Evolutionary conservation across 2,113 vertebrate species (phyloP), one percentile per base, ranked within the genome.

Genomic region (Forbesichthys papilliferus): DNA sequence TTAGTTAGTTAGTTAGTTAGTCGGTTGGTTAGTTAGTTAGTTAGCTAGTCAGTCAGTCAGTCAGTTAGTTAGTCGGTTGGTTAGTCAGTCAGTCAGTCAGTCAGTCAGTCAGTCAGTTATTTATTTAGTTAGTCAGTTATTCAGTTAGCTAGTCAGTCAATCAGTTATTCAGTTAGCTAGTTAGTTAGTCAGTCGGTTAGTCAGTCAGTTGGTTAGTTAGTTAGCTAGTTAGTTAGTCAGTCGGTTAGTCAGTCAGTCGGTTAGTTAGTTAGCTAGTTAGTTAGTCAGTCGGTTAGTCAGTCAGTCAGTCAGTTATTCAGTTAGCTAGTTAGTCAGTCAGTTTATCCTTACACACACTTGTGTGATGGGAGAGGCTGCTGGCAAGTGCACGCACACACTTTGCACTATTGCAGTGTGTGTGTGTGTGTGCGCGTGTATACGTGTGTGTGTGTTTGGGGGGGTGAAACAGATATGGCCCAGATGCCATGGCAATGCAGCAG

Each of bases 401-500:
- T 27, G 27, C 27, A 27, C 27, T 27, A 27, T 27, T 27, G 27
- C 27, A 27, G 27, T 6, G 10, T 11, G 18, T 27, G 11, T 57
- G 18, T 57, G 55, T 20, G 55, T 9, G 18, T 27, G 55, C 9
- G 20, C 9, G 20, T 5, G 52, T 12, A n/a, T 9, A 8, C n/a
- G 52, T 53, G 49, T 51, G 49, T 51, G 49, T 51, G 48, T 51
- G 9, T 9, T 1, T 9, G 49, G 2, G n/a, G 54, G 54, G 54
- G 16, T 2, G n/a, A 16, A 9, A 10, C 54, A 18, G 16, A 18
- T 6, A 55, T 55, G 54, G 77, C 60, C 81, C 79, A 69, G 78
- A 80, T 76, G 84, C 82, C 74, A 73, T 70, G 61, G 64, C 78
- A 70, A 61, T 53, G 58, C 66, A 68, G 79, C 59, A 48, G 75